Base-by-base conservation (phyloP, 2,888 invertebrate species). In the Perdita meconis region DNA sequence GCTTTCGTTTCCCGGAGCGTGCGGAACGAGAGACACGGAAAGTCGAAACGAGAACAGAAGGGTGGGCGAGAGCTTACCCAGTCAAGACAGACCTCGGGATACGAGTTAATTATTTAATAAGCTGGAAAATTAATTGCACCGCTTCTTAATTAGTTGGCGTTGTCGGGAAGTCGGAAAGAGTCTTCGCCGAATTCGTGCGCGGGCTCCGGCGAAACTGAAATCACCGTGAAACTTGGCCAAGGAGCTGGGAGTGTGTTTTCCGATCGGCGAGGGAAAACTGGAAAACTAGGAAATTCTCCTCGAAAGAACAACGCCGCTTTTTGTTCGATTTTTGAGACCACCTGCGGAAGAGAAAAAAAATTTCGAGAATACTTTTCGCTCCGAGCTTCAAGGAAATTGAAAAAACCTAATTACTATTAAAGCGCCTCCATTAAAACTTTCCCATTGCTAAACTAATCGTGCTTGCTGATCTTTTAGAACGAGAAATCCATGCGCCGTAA, bases 71-170 rank as follows among this genome's bases (percentile, higher is more conserved):
- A 65, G 75, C 77, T 81, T 76, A 81, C 34, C 56, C 78, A 59
- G 70, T 51, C 47, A 47, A 81, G 78, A 81, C 77, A 73, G 70
- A 72, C 80, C 75, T 67, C 78, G 72, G 79, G 84, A 88, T 83
- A 86, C 83, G 81, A 87, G 87, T 90, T 91, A 90, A 90, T 90
- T 90, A 90, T 89, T 90, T 88, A 90, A 90, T 89, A 90, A 90
- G 85, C 87, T 85, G 88, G 88, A 89, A 90, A 90, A 88, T 90
- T 89, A 90, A 90, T 90, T 88, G 86, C 82, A 82, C 84, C 72
- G 83, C 73, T 85, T 72, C 82, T 89, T 88, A 88, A 89, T 90
- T 88, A 87, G 87, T 85, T 75, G 6, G 60, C 51, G 77, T 75
- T 55, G n/a, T 47, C 55, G 19, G 22, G 55, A 65, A 63, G 34